These are phyloP conservation scores for Chalcis sispes DNA, from an alignment of 2,888 invertebrate species.

Conservation along the genomic window DNA sequence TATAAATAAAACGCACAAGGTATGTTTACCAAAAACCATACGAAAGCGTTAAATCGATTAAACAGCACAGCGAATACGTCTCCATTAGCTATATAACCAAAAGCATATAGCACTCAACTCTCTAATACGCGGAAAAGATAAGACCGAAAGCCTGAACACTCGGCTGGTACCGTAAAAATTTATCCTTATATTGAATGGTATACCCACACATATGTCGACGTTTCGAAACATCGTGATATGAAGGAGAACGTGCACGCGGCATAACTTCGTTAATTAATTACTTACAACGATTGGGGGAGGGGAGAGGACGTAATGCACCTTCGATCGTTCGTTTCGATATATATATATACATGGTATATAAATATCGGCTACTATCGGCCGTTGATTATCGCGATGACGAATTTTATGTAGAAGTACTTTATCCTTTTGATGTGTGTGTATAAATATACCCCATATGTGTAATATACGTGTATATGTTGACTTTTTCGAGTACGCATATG, in stretches of 20 bases:
- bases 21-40: too few species aligned
- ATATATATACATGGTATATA: too few species aligned
- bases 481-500: background rate
- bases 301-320: too few species aligned
- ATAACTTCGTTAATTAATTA: constrained; percentile 48
- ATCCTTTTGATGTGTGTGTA: background rate
- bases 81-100: background rate
- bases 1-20: too few species aligned
- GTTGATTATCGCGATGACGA: constrained; percentile 42
- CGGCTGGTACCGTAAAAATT: background rate
- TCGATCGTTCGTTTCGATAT: constrained; percentile 30
- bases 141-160: background rate
- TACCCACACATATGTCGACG: background rate
- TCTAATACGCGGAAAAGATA: constrained; percentile 19
- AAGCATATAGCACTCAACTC: background rate
- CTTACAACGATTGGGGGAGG: background rate
- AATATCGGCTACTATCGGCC: constrained; percentile 29
- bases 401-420: background rate
- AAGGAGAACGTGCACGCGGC: background rate
- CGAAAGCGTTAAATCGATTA: too few species aligned
- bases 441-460: background rate
- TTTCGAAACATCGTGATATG: constrained; percentile 33
- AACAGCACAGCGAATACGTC: too few species aligned
- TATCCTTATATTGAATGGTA: constrained; percentile 9
- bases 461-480: background rate